Evolutionary conservation across 2,888 invertebrate species (phyloP), one percentile per base, ranked within the genome.

Genomic region (Platycnemis pennipes): DNA sequence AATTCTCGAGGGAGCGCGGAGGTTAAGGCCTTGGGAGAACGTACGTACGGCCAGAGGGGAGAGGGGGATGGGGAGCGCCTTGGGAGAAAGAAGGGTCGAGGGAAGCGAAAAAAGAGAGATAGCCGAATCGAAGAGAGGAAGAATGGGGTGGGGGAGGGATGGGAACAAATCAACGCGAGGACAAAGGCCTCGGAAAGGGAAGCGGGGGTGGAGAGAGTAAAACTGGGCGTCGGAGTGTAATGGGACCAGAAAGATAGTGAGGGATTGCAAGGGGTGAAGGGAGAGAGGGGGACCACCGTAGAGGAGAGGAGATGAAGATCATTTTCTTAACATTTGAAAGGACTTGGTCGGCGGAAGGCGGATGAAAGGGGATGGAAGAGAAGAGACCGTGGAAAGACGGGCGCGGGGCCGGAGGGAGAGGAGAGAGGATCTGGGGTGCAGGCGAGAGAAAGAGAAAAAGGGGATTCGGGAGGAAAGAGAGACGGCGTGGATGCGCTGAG

Each of bases 281-380:
- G 49, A 42, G 37, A 19, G 56, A 89, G 56, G 22, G 37, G 63
- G n/a, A 49, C 49, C 5, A n/a, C 5, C 16, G 46, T 26, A 31
- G 87, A 87, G 88, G 16, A n/a, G 46, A 88, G 88, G 37, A 49
- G 89, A 37, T 26, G 89, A 42, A 91, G 63, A 26, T 63, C 63
- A 63, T 91, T 91, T 91, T 91, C 91, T 91, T 91, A 42, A 69
- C 56, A 91, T 91, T 91, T 91, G 63, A 91, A 91, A 91, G 69
- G 91, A 63, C 56, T 63, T 91, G 91, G 63, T 16, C n/a, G 69
- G 91, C 44, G 63, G 63, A 63, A 69, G 63, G 42, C 42, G 89
- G 37, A 22, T 56, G 16, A n/a, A 53, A 89, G 26, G 42, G 89
- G 11, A 22, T 37, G 56, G 22, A 87, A 46, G 45, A 22, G 46